Percentiles rank a stretch among this genome's conserved stretches.
phyloP scores from a whole-genome alignment of 2,888 invertebrate species.

The Drosophila mercatorum region DNA sequence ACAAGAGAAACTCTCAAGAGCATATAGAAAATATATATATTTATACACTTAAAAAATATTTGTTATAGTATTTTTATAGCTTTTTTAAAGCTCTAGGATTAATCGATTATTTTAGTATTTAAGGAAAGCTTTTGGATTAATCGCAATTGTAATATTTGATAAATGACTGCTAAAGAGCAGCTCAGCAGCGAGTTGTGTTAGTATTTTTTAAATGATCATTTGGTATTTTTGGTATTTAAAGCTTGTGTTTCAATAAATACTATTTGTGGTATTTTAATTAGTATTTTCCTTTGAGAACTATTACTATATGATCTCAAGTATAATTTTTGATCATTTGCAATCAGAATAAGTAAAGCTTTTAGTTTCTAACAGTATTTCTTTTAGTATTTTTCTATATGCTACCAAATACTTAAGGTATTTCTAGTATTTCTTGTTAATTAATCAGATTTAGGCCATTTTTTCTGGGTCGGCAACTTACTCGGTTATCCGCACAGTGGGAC shows the following conservation, averaged over 20 bases:
- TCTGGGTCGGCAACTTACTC: slow-evolving; percentile 86
- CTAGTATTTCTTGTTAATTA: not conserved
- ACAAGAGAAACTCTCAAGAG: not conserved
- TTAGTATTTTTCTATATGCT: slow-evolving; percentile 1
- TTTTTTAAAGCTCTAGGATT: not conserved
- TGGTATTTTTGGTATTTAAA: not conserved
- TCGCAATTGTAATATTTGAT: not conserved
- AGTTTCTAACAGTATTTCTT: not conserved
- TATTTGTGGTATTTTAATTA: not conserved
- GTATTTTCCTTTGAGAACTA: not conserved
- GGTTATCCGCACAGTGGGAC: slow-evolving; percentile 89
- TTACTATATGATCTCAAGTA: not conserved
- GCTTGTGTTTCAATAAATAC: not conserved
- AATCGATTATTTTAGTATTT: not conserved
- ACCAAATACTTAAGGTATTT: not conserved
- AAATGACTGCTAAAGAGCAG: not conserved
- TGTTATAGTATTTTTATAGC: not conserved
- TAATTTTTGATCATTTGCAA: not conserved
- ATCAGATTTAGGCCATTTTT: not conserved
- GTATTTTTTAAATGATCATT: too few species aligned
- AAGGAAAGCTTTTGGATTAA: not conserved
- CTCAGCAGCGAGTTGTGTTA: too few species aligned
- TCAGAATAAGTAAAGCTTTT: not conserved
- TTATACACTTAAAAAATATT: not conserved
- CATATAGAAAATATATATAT: not conserved